Evolutionary conservation across 37 sponge, comb jelly and placozoan species (phyloP), one percentile per base, ranked within the genome.

Genomic region (Theonella swinhoei): DNA sequence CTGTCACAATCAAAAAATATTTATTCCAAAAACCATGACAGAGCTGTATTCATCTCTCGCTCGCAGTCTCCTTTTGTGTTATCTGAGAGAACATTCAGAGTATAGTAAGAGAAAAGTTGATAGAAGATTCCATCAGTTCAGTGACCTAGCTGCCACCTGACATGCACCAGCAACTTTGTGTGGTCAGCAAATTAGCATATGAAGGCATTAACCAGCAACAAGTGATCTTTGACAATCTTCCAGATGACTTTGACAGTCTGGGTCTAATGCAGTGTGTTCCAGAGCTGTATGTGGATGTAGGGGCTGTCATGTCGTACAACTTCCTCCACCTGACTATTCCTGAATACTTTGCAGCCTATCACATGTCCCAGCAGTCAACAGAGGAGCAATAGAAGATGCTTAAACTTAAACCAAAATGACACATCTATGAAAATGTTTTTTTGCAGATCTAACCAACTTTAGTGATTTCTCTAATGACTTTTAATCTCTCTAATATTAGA

Each of bases 241-340:
- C n/a, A n/a, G n/a, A n/a, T n/a, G n/a, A n/a, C n/a, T n/a, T n/a
- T n/a, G n/a, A n/a, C n/a, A n/a, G n/a, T n/a, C n/a, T n/a, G n/a
- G n/a, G n/a, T n/a, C n/a, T n/a, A n/a, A n/a, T n/a, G n/a, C n/a
- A n/a, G 31, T 20, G 29, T 5, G 14, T 43, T 75, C 28, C 76
- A 9, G 32, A 54, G 4, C 61, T 75, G 4, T 75, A 14, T 11
- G 43, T 43, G n/a, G 76, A 75, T 29, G 60, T 17, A 9, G 76
- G 76, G 17, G 43, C 76, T 9, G 60, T 26, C 4, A 60, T 75
- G 5, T 47, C 76, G 25, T 43, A 75, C 76, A 75, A 43, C 60
- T 75, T 75, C 60, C 7, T 75, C 14, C 76, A 75, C 32, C 29
- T 75, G 28, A 75, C 76, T 24, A 23, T 75, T 58, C 76, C 41